A percentile compares a stretch with the other conserved stretches of the same genome.
Conservation (phyloP, 2,113 vertebrate genomes). For the Cephalopterus ornatus region DNA sequence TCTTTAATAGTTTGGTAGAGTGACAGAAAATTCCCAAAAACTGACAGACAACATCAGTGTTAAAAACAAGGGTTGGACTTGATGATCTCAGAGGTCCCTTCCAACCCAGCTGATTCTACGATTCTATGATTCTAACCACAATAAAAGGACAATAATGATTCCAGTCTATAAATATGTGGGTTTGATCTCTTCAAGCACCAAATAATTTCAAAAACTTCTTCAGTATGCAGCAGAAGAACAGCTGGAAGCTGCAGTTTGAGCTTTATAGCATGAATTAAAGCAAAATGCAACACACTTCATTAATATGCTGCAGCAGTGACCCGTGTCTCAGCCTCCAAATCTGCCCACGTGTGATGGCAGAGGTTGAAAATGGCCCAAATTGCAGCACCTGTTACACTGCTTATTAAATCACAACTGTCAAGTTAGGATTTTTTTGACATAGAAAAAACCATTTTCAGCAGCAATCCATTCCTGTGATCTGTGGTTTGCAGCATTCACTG, state of each 20-base stretch:
- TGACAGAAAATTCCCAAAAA: not conserved
- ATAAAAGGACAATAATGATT: not conserved
- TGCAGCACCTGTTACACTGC: not conserved
- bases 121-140: no score
- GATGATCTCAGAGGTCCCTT: no score
- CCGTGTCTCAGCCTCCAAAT: not conserved
- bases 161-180: not conserved
- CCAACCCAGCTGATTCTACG: no score
- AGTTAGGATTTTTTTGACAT: not conserved
- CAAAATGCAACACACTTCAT: not conserved
- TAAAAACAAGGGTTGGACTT: no score
- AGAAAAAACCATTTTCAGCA: not conserved
- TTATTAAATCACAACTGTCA: not conserved
- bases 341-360: rapidly evolving
- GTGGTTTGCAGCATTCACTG: not conserved
- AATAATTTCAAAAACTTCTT: not conserved
- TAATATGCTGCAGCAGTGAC: not conserved
- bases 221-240: not conserved
- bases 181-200: not conserved
- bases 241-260: not conserved
- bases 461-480: not conserved
- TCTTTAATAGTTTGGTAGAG: not conserved
- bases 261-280: not conserved
- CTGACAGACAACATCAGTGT: not conserved
- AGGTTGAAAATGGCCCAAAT: not conserved